These are phyloP conservation scores for Takifugu rubripes DNA, from an alignment of 2,797 vertebrate species.

Conservation along the genomic window DNA sequence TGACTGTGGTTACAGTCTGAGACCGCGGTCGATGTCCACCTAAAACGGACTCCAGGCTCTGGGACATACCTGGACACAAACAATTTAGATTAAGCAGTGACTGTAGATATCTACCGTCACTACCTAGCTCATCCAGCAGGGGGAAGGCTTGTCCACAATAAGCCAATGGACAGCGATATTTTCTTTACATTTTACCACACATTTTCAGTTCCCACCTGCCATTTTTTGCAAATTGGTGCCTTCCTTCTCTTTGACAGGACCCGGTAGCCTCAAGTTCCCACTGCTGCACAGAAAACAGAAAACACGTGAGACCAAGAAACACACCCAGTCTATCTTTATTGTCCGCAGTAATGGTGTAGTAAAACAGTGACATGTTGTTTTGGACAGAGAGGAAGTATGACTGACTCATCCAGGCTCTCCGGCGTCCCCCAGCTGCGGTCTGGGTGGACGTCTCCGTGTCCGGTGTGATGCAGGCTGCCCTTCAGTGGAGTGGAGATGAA, in stretches of 20 bases:
- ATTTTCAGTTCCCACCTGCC: slow-evolving; percentile 63
- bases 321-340: not conserved
- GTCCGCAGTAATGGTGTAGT: too few relatives aligned
- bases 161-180: not conserved
- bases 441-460: slow-evolving; percentile 67
- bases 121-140: slow-evolving; percentile 17
- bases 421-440: slow-evolving; percentile 67
- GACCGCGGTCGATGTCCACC: slow-evolving; percentile 14
- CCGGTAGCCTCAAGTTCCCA: slow-evolving; percentile 41
- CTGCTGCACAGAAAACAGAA: slow-evolving; percentile 43
- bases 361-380: not conserved
- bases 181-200: not conserved
- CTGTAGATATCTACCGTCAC: too few relatives aligned
- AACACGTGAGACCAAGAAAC: slow-evolving; percentile 13
- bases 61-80: slow-evolving; percentile 65
- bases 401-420: slow-evolving; percentile 70
- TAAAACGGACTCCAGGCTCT: slow-evolving; percentile 77
- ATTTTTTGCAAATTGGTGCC: slow-evolving; percentile 74
- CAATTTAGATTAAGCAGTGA: too few relatives aligned
- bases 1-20: slow-evolving; percentile 12
- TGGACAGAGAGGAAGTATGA: slow-evolving; percentile 9
- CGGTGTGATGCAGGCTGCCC: slow-evolving; percentile 69
- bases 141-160: slow-evolving; percentile 9
- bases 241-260: slow-evolving; percentile 51
- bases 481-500: slow-evolving; percentile 73